These are phyloP conservation scores for Astatotilapia flaviijosephi DNA, from an alignment of 2,113 vertebrate genomes.

Conservation along the genomic window DNA sequence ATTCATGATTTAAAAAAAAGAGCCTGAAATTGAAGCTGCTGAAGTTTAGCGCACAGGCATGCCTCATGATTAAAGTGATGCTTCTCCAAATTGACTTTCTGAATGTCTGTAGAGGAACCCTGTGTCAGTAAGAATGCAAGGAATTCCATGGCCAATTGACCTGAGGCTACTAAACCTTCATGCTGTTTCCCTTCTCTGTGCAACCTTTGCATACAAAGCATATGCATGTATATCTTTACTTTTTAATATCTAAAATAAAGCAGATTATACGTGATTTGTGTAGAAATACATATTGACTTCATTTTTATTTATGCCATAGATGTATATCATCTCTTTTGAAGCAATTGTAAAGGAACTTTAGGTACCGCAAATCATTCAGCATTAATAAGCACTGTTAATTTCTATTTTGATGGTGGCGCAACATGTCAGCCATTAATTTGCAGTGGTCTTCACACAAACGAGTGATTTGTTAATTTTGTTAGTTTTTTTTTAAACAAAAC, in stretches of 20 bases:
- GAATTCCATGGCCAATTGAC: slow-evolving; percentile 36
- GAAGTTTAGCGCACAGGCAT: background rate
- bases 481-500: background rate
- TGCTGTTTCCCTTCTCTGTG: background rate
- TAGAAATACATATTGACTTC: background rate
- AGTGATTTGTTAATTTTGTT: background rate
- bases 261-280: background rate
- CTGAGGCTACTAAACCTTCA: background rate
- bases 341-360: background rate
- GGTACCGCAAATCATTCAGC: background rate
- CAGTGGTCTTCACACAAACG: background rate
- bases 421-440: background rate
- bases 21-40: background rate
- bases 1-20: background rate
- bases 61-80: background rate
- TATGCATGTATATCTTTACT: background rate
- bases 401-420: background rate
- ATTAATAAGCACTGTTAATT: background rate
- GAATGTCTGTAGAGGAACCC: background rate
- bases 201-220: background rate
- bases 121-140: background rate
- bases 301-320: background rate
- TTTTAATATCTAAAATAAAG: background rate
- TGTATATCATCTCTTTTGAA: background rate
- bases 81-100: background rate